Evolutionary conservation across 2,113 vertebrate species (phyloP).

Genomic region (Epinephelus moara): DNA sequence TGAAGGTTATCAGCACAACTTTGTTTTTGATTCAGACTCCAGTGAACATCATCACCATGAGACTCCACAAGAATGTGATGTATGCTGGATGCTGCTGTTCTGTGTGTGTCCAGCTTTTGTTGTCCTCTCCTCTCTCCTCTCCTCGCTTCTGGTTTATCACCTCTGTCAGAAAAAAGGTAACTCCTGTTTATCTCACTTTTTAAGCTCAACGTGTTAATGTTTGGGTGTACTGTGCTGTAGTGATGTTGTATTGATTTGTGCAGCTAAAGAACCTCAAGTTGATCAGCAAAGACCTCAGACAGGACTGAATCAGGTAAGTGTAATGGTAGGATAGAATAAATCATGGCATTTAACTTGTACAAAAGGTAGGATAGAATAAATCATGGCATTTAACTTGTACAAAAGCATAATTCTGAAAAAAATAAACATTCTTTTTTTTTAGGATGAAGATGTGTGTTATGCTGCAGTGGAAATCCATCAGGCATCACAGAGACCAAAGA

Average conservation of each 20-base stretch:
- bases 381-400: neutral
- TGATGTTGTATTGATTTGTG: neutral
- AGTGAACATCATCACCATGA: neutral
- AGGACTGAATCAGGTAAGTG: conserved; percentile 21
- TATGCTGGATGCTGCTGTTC: conserved; percentile 53
- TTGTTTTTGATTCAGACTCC: conserved; percentile 28
- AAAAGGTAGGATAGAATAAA: no score
- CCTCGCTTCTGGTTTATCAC: conserved; percentile 26
- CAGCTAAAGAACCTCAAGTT: conserved; percentile 11
- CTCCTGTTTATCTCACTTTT: neutral
- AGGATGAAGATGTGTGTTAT: conserved; percentile 60
- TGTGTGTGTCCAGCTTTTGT: conserved; percentile 46
- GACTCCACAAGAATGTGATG: no score
- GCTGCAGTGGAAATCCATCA: conserved; percentile 48
- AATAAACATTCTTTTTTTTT: neutral
- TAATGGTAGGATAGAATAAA: neutral
- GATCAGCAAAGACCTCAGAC: conserved; percentile 4
- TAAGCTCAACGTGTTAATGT: neutral
- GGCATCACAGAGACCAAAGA: conserved; percentile 42
- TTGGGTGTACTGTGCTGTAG: neutral
- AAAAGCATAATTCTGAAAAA: neutral
- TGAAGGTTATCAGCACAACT: neutral
- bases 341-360: neutral
- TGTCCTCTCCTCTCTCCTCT: conserved; percentile 47
- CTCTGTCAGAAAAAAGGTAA: conserved; percentile 55